phyloP scores from a whole-genome alignment of 2,888 invertebrate genomes.

The Clepsis dumicolana region DNA sequence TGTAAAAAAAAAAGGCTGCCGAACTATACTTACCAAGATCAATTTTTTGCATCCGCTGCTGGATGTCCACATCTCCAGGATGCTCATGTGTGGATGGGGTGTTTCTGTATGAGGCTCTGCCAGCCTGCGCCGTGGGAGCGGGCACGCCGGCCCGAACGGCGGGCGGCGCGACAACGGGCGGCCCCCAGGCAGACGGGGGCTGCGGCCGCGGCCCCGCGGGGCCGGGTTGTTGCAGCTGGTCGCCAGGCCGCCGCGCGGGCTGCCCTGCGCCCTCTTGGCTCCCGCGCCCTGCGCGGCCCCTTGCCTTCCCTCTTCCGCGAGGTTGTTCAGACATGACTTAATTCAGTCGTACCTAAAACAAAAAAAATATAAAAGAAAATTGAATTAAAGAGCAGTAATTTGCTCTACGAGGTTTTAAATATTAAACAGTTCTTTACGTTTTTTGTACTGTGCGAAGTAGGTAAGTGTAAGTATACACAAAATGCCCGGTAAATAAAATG shows the following conservation, averaged over 20 bases:
- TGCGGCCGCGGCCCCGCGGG: conserved; percentile 67
- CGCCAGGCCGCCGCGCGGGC: conserved; percentile 56
- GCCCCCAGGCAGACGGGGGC: conserved; percentile 76
- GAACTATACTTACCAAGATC: conserved; percentile 58
- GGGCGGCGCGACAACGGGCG: conserved; percentile 66
- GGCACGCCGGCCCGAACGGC: conserved; percentile 71
- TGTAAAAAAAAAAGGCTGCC: no score
- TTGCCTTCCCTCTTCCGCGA: conserved; percentile 70
- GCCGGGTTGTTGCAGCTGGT: conserved; percentile 50
- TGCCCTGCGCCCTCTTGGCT: conserved; percentile 56
- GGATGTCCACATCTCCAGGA: conserved; percentile 75
- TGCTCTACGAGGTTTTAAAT: background rate
- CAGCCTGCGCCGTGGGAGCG: conserved; percentile 59
- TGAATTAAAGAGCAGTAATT: background rate
- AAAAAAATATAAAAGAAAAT: conserved; percentile 4
- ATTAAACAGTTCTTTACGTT: no score
- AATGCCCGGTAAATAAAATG: background rate
- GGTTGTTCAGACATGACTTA: conserved; percentile 62
- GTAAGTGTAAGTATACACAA: background rate
- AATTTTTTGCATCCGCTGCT: conserved; percentile 69
- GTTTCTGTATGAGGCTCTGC: conserved; percentile 70
- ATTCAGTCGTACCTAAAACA: background rate
- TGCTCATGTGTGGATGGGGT: conserved; percentile 70
- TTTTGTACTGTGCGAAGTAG: background rate
- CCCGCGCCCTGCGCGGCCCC: conserved; percentile 61